Conservation (phyloP, 1,140 invertebrate genomes). For the Drosophila tropicalis region DNA sequence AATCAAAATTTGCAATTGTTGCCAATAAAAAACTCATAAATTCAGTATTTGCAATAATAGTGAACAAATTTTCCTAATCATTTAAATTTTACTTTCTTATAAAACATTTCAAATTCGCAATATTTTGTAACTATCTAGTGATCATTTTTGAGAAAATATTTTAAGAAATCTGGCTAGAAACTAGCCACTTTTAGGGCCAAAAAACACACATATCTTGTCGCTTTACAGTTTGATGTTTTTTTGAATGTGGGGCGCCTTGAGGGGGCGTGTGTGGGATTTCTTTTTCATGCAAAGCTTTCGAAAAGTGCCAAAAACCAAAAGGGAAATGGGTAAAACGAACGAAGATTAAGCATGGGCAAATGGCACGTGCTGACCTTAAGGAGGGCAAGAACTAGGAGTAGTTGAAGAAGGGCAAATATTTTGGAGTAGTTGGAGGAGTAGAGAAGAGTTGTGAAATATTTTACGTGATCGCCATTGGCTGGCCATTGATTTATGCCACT, state of each 20-base stretch:
- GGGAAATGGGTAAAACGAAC: conserved; percentile 45
- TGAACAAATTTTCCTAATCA: too few relatives aligned
- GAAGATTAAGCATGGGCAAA: conserved; percentile 77
- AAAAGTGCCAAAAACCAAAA: conserved; percentile 63
- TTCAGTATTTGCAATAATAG: too few relatives aligned
- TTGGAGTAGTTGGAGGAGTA: not conserved
- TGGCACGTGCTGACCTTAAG: conserved; percentile 75
- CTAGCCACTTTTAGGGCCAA: too few relatives aligned
- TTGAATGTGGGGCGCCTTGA: conserved; percentile 9
- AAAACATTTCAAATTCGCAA: too few relatives aligned
- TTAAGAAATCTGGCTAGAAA: not conserved
- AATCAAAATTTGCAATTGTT: too few relatives aligned
- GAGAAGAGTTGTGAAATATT: conserved; percentile 66
- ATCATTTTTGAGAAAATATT: not conserved
- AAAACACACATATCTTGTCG: too few relatives aligned
- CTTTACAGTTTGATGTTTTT: too few relatives aligned
- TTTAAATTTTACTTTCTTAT: too few relatives aligned
- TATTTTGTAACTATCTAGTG: too few relatives aligned
- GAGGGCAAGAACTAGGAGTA: not conserved
- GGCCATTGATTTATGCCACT: conserved; percentile 78
- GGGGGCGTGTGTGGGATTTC: conserved; percentile 50
- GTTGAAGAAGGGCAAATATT: not conserved
- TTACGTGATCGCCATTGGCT: conserved; percentile 74
- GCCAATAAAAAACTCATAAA: too few relatives aligned
- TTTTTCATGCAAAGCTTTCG: conserved; percentile 73